phyloP scores from a whole-genome alignment of 2,113 vertebrate genomes.

The Mugil cephalus region DNA sequence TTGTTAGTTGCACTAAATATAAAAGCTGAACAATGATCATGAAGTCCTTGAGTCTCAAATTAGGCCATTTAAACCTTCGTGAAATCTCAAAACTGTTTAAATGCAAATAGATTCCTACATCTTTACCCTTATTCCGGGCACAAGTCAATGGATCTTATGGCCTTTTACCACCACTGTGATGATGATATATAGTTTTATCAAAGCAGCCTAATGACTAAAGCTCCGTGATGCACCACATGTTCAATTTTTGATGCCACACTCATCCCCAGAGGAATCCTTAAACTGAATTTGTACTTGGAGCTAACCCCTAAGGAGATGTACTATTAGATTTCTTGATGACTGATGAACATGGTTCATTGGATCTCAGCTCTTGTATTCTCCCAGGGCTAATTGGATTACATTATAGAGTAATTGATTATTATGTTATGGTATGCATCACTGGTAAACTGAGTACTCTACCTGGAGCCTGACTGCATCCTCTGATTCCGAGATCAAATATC shows the following conservation, averaged over 20 bases:
- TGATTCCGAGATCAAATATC: conserved; percentile 56
- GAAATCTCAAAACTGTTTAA: too few species aligned
- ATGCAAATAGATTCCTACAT: not conserved
- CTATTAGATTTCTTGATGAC: conserved; percentile 85
- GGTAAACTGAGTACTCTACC: conserved; percentile 73
- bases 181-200: conserved; percentile 41
- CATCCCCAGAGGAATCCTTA: conserved; percentile 73
- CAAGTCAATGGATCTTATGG: too few species aligned
- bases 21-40: not conserved
- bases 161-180: conserved; percentile 21
- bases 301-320: conserved; percentile 74
- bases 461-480: conserved; percentile 50
- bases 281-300: conserved; percentile 77
- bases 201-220: conserved; percentile 60
- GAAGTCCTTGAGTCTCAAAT: not conserved
- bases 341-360: conserved; percentile 79
- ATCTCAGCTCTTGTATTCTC: conserved; percentile 76
- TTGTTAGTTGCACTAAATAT: too few species aligned
- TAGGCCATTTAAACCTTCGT: too few species aligned
- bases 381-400: conserved; percentile 76
- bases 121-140: not conserved
- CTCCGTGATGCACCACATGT: conserved; percentile 65
- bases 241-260: conserved; percentile 69
- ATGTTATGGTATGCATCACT: conserved; percentile 78
- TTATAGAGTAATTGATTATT: conserved; percentile 79